phyloP scores from a whole-genome alignment of 92 coral and sea anemone genomes.

The Micromussa lordhowensis region DNA sequence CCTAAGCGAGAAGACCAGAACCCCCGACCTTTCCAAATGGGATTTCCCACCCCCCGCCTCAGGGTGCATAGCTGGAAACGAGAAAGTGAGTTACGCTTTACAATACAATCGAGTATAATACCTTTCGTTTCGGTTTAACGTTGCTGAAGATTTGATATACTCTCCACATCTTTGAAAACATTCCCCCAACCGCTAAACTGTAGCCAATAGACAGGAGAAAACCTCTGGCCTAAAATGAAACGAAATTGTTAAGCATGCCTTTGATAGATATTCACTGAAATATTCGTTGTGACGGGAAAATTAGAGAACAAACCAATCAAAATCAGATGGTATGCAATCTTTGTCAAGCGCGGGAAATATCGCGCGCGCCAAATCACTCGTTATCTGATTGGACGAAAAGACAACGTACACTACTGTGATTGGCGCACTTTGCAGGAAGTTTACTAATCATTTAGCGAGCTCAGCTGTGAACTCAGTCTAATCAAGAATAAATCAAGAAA shows the following conservation, averaged over 20 bases:
- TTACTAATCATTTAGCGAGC: no score
- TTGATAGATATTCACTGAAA: background rate
- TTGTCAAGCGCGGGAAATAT: background rate
- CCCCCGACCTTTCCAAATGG: no score
- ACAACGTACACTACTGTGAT: no score
- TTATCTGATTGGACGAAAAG: background rate
- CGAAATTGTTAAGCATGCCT: background rate
- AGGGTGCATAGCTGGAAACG: no score
- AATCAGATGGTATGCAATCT: background rate
- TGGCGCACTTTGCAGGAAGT: no score
- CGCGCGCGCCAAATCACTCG: background rate
- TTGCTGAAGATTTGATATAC: conserved; percentile 71
- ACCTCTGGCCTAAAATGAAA: conserved; percentile 55
- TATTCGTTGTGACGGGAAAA: background rate
- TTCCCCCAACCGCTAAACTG: conserved; percentile 77
- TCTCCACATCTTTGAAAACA: conserved; percentile 82
- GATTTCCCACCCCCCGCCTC: no score
- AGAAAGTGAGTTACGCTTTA: background rate
- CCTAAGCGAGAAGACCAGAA: no score
- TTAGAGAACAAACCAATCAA: no score
- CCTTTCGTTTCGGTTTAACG: conserved; percentile 69
- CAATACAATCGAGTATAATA: background rate
- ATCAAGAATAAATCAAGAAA: no score
- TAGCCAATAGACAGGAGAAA: conserved; percentile 71
- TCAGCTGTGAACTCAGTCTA: no score